A percentile compares a stretch with the other conserved stretches of the same genome.
These are phyloP conservation scores for Mechanitis messenoides DNA, from an alignment of 2,888 invertebrate genomes.

Conservation along the genomic window DNA sequence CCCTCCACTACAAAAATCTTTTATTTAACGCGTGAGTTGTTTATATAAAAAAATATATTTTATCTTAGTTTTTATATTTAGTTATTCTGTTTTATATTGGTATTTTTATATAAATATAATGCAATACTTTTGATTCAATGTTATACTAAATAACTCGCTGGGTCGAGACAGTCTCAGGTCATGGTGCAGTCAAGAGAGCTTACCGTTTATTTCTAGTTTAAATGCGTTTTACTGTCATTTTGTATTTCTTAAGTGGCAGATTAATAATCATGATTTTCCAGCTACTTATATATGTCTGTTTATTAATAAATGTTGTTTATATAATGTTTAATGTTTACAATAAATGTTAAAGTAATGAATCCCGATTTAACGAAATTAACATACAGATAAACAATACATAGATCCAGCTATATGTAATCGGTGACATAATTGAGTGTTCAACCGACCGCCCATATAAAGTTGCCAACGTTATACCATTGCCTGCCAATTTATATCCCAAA, in stretches of 20 bases:
- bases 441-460: conserved; percentile 23
- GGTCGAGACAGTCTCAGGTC: conserved; percentile 9
- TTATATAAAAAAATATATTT: no score
- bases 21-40: no score
- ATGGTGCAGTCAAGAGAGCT: conserved; percentile 14
- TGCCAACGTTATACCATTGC: conserved; percentile 20
- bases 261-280: not conserved
- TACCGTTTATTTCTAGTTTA: conserved; percentile 17
- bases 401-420: conserved; percentile 18
- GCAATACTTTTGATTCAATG: no score
- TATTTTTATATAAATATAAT: no score
- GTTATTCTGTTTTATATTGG: no score
- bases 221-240: not conserved
- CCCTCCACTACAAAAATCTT: no score
- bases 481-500: conserved; percentile 33
- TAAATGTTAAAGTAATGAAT: not conserved
- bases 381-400: conserved; percentile 27
- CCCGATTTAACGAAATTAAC: conserved; percentile 18
- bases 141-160: conserved; percentile 5
- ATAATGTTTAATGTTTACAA: not conserved
- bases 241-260: not conserved
- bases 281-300: not conserved
- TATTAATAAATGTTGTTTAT: not conserved
- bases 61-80: no score
- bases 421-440: conserved; percentile 25